These are phyloP conservation scores for Eospalax fontanierii DNA, from an alignment of 2,797 vertebrate species.

Conservation along the genomic window DNA sequence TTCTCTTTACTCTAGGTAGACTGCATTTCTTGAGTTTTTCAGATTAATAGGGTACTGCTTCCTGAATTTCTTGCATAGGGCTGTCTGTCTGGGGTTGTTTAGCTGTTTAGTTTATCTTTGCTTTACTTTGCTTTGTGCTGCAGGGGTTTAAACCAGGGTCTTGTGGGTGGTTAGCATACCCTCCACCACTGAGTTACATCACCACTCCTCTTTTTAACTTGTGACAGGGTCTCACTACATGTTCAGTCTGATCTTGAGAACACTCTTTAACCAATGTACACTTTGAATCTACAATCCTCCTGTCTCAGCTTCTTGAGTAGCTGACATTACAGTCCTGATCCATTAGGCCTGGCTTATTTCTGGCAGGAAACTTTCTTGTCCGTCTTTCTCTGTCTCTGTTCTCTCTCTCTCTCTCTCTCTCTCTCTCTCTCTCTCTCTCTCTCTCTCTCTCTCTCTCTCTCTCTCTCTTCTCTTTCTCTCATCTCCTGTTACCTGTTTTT, in stretches of 20 bases:
- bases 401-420: background rate
- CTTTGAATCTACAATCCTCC: too few relatives aligned
- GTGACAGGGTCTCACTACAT: too few relatives aligned
- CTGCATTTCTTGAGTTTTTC: background rate
- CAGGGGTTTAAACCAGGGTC: too few relatives aligned
- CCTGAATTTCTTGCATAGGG: background rate
- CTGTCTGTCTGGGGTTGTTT: background rate
- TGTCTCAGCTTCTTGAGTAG: too few relatives aligned
- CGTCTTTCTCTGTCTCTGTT: background rate
- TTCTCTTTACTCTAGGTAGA: background rate
- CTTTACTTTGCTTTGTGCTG: too few relatives aligned
- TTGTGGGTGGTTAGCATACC: too few relatives aligned
- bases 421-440: too few relatives aligned
- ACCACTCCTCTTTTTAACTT: background rate
- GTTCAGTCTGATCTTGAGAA: too few relatives aligned
- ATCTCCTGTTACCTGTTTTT: background rate
- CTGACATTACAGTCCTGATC: too few relatives aligned
- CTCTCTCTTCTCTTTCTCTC: background rate
- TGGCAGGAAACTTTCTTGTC: background rate
- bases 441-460: background rate
- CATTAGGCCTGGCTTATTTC: background rate
- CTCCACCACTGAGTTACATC: background rate
- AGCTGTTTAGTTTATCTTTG: too few relatives aligned
- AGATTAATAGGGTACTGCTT: background rate
- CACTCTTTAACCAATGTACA: too few relatives aligned